Evolutionary conservation across 2,888 invertebrate genomes (phyloP), one percentile per base, ranked within the genome.

Genomic region (Xestoiulus laeticollis): DNA sequence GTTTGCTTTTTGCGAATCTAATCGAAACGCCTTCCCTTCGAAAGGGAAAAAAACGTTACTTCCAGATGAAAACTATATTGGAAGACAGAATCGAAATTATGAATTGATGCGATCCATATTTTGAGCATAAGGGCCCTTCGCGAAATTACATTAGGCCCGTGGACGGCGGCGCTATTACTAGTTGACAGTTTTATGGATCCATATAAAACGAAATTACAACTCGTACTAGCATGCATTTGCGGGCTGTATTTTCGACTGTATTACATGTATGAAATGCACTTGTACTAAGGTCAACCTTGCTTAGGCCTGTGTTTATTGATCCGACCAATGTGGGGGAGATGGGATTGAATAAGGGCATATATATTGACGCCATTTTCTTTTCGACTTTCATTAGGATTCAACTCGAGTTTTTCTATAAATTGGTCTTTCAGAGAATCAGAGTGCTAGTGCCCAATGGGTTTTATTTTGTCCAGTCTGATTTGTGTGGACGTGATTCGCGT

Each of bases 21-120:
- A 68, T 68, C 22, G 68, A 68, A 68, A 68, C 26, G 68, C 68
- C 4, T 68, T 22, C 68, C 68, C 68, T 22, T 68, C n/a, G 68
- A 68, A 22, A 22, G 68, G 68, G 22, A 68, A 1, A 38, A 48
- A 48, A 48, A 8, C 22, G 68, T 22, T 68, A 68, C 68, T 68
- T 26, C 22, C 8, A 10, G 68, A 68, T 22, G 22, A n/a, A 8
- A 68, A 68, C 68, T n/a, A 19, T 53, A 48, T 53, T 53, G 19
- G 22, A 68, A 68, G 68, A 68, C 68, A 68, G 68, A 68, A 68
- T 22, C 68, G 0, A 68, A 68, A 68, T 68, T 68, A 68, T 68
- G 68, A 68, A 68, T 68, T 68, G 68, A 68, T 68, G 68, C 68
- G 68, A 68, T 68, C 68, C 68, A 68, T 68, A 68, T 22, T 68